Evolutionary conservation across 2,888 invertebrate species (phyloP), one percentile per base, ranked within the genome.

Genomic region (Rhodophaea formosa): DNA sequence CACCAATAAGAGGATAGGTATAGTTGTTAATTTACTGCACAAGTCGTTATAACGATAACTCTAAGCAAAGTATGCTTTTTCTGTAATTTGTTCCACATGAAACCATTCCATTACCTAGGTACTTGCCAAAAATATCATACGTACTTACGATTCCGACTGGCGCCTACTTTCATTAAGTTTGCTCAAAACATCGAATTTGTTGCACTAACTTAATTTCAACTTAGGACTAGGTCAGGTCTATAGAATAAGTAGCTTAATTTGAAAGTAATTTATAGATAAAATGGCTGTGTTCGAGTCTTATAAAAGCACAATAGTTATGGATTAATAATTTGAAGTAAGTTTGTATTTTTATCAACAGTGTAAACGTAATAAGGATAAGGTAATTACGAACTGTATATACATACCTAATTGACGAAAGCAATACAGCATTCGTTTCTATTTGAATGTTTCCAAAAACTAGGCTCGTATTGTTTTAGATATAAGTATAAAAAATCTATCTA

Each of bases 331-430:
- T 65, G 62, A 64, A 60, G 67, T 75, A 75, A 78, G 75, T 82
- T 82, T 82, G 77, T 85, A 84, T 75, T 79, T 79, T 80, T 68
- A 67, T 61, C 96, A 96, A 94, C 94, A 62, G 59, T 63, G 54
- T 63, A 65, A 64, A 65, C 59, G 58, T 62, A 42, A 39, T 59
- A 60, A 49, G 56, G n/a, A 12, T 39, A 39, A 32, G 23, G 30
- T 64, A 59, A 59, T 53, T 56, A 49, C 53, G 35, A 39, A 62
- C 63, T 63, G 60, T 62, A 62, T 62, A 63, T 62, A 59, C 59
- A 54, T 46, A 52, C 14, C 30, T 47, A 47, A 47, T 29, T 29
- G 7, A 47, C 8, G 30, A 29, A 12, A 29, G 12, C 30, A 47
- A 29, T 14, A n/a, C 14, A n/a, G 16, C 16, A 15, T 16, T 17